These are phyloP conservation scores for Spea bombifrons DNA, from an alignment of 2,113 vertebrate genomes.

Conservation along the genomic window DNA sequence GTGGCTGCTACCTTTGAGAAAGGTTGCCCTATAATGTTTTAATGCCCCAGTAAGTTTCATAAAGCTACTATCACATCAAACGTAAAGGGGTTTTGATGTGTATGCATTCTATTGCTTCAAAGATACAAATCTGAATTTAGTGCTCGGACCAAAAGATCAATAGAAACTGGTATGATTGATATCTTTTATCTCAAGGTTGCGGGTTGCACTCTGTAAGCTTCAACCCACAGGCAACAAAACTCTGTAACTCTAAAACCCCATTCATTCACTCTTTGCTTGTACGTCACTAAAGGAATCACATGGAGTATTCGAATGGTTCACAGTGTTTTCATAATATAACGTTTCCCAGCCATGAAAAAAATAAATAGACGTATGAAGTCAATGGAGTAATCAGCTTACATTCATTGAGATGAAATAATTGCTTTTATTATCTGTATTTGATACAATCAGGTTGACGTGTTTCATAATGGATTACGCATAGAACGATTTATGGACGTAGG, in stretches of 20 bases:
- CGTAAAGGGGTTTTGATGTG: too few species aligned
- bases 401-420: not conserved
- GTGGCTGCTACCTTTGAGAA: too few species aligned
- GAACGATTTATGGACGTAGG: too few species aligned
- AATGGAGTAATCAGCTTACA: too few species aligned
- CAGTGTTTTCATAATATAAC: not conserved
- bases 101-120: too few species aligned
- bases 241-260: conserved; percentile 21
- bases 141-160: not conserved
- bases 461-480: too few species aligned
- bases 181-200: not conserved
- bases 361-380: not conserved
- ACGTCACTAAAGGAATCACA: conserved; percentile 33
- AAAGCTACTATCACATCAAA: too few species aligned
- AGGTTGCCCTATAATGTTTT: too few species aligned
- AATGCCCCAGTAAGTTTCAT: too few species aligned
- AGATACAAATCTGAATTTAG: too few species aligned
- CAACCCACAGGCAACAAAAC: conserved; percentile 18
- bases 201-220: not conserved
- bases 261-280: not conserved
- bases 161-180: conserved; percentile 9
- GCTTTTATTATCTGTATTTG: too few species aligned
- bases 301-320: conserved; percentile 24
- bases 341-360: not conserved
- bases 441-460: too few species aligned